phyloP scores from a whole-genome alignment of 2,888 invertebrate genomes.

The Caprella mutica region DNA sequence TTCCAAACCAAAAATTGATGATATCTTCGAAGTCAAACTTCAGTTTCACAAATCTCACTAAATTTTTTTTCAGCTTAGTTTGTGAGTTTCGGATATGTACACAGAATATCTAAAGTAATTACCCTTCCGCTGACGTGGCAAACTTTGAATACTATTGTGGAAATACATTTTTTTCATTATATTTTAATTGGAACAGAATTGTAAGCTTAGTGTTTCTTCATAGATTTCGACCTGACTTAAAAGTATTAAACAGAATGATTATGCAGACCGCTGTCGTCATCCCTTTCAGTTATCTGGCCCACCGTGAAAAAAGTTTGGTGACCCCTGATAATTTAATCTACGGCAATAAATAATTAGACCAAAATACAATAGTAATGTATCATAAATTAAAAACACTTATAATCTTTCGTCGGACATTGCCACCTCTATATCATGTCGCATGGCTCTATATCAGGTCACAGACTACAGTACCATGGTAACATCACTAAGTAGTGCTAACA shows the following conservation, averaged over 20 bases:
- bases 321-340: no score
- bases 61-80: slow-evolving; percentile 1
- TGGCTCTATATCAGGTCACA: no score
- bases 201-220: not conserved
- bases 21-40: slow-evolving; percentile 4
- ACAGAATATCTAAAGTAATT: not conserved
- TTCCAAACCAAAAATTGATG: slow-evolving; percentile 12
- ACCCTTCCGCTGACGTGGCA: no score
- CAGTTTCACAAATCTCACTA: slow-evolving; percentile 6
- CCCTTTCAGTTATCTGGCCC: not conserved
- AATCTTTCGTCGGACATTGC: no score
- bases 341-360: no score
- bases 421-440: no score
- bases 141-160: not conserved
- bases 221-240: not conserved
- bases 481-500: no score
- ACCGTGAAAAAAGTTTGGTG: not conserved
- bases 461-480: no score
- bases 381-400: no score
- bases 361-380: no score
- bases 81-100: slow-evolving; percentile 1
- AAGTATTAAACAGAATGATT: no score
- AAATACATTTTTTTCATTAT: not conserved
- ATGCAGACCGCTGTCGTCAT: not conserved
- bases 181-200: not conserved